phyloP scores from a whole-genome alignment of 2,888 invertebrate genomes.

The Ochropacha duplaris region DNA sequence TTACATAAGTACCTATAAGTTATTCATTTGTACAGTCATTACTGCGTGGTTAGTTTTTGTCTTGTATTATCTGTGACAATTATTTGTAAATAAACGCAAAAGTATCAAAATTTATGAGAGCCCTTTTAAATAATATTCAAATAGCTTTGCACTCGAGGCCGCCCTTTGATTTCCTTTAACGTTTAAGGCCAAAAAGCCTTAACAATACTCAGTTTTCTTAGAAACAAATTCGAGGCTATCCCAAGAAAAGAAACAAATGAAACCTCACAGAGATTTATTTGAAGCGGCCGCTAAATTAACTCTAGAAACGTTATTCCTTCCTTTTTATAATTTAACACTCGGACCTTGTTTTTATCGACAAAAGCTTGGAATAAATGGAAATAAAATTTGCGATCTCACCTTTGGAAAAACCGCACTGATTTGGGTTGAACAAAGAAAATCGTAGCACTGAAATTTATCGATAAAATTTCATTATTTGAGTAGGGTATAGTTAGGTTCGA shows the following conservation, averaged over 20 bases:
- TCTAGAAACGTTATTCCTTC: constrained; percentile 51
- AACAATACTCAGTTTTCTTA: constrained; percentile 7
- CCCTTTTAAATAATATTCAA: background rate
- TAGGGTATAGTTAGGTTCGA: background rate
- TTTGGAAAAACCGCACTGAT: constrained; percentile 20
- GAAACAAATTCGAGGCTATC: constrained; percentile 23
- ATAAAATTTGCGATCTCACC: constrained; percentile 40
- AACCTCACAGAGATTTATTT: constrained; percentile 56
- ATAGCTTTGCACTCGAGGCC: background rate
- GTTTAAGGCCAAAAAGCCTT: constrained; percentile 3
- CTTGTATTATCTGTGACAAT: too few species aligned
- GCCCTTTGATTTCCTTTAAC: constrained; percentile 2
- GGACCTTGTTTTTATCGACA: constrained; percentile 41
- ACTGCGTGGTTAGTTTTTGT: too few species aligned
- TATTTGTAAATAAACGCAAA: background rate
- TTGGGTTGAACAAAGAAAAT: constrained; percentile 10
- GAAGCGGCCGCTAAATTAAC: constrained; percentile 55
- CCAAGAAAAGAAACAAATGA: constrained; percentile 48
- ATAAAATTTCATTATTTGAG: background rate
- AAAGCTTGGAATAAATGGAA: constrained; percentile 34
- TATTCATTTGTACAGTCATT: too few species aligned
- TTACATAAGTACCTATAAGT: too few species aligned
- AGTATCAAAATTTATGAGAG: background rate
- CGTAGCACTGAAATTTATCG: background rate
- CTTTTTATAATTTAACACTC: constrained; percentile 57